Evolutionary conservation across 2,888 invertebrate species (phyloP).

Genomic region (Octodonta nipae): DNA sequence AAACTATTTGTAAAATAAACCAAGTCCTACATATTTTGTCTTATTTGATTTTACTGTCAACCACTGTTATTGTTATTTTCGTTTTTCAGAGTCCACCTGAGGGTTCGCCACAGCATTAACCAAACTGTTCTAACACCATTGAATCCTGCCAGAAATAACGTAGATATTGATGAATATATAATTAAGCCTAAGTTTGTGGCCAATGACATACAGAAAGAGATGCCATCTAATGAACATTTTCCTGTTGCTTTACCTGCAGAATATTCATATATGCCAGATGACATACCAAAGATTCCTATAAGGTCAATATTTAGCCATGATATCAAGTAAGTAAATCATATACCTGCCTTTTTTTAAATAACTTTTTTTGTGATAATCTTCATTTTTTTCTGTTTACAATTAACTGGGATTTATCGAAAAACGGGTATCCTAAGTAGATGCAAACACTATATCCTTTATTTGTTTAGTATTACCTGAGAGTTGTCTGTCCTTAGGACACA

Average conservation of each 20-base stretch:
- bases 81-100: constrained; percentile 37
- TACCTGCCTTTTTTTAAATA: background rate
- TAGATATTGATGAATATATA: constrained; percentile 38
- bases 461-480: too few species aligned
- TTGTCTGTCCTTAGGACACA: too few species aligned
- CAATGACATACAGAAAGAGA: constrained; percentile 8
- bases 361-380: too few species aligned
- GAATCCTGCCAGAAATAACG: constrained; percentile 35
- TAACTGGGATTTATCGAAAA: too few species aligned
- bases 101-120: constrained; percentile 37
- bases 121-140: constrained; percentile 36
- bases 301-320: constrained; percentile 48
- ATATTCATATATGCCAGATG: constrained; percentile 40
- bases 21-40: too few species aligned
- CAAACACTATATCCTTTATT: too few species aligned
- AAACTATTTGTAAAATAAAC: too few species aligned
- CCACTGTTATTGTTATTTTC: too few species aligned
- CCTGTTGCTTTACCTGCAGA: constrained; percentile 5
- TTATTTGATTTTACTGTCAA: too few species aligned
- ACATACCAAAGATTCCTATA: constrained; percentile 50
- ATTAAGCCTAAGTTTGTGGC: constrained; percentile 30
- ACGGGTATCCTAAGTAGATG: too few species aligned
- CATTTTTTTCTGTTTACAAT: too few species aligned
- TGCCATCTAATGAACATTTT: constrained; percentile 6
- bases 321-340: constrained; percentile 7